Evolutionary conservation across 2,888 invertebrate genomes (phyloP).

Genomic region (Schrankia costaestrigalis): DNA sequence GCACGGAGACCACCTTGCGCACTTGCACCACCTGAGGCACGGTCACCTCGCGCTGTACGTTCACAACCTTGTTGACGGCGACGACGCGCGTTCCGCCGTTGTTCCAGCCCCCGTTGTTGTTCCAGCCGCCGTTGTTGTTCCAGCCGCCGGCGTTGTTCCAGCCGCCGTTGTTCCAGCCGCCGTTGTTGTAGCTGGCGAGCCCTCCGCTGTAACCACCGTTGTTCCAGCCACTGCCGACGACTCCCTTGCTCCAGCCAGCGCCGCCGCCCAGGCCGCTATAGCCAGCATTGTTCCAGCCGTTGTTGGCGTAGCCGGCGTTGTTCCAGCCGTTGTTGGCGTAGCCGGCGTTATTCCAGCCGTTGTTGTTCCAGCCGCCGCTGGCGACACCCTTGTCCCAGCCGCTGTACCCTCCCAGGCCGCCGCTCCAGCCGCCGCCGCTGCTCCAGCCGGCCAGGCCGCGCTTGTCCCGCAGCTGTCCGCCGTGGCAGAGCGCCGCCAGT

Average conservation of each 20-base stretch:
- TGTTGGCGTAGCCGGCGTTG: no score
- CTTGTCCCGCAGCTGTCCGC: conserved; percentile 11
- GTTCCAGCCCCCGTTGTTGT: neutral
- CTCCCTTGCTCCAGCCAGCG: neutral
- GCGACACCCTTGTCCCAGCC: no score
- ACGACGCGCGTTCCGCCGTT: conserved; percentile 18
- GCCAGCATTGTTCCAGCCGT: no score
- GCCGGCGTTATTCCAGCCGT: no score
- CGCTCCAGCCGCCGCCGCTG: conserved; percentile 1
- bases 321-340: no score
- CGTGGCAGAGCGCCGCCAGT: conserved; percentile 8
- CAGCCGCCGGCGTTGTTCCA: neutral
- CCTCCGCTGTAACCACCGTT: conserved; percentile 9
- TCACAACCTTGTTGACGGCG: conserved; percentile 42
- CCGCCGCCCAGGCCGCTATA: neutral
- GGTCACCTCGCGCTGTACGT: conserved; percentile 42
- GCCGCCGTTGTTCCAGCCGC: neutral
- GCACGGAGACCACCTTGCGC: conserved; percentile 50
- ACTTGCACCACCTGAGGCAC: conserved; percentile 45
- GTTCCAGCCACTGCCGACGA: neutral
- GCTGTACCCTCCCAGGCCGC: conserved; percentile 4
- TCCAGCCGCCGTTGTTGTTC: neutral
- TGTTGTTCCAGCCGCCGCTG: conserved; percentile 5
- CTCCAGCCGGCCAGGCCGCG: conserved; percentile 10
- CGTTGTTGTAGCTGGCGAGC: neutral